A percentile compares a stretch with the other conserved stretches of the same genome.
Evolutionary conservation across 1,140 invertebrate species (phyloP).

Genomic region (Potamilus streckersoni): DNA sequence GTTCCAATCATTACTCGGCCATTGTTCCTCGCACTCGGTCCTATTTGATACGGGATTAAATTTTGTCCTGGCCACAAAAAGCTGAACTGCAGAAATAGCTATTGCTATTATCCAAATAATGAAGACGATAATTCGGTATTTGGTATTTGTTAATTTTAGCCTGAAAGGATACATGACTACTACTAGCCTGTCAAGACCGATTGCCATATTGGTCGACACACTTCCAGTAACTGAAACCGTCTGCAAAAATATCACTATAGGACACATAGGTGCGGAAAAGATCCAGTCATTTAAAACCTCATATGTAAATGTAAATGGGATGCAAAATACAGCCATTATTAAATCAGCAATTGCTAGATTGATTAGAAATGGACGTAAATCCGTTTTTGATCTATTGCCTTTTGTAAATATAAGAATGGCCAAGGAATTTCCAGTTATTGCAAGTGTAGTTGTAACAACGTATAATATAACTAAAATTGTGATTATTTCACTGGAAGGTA

Average conservation of each 20-base stretch:
- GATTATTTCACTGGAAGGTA: too few relatives aligned
- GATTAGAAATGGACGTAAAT: conserved; percentile 75
- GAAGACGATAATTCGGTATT: conserved; percentile 59
- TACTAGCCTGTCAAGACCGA: conserved; percentile 63
- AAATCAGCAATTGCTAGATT: conserved; percentile 76
- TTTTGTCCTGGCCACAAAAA: conserved; percentile 64
- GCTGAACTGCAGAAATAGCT: conserved; percentile 64
- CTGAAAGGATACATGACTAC: conserved; percentile 61
- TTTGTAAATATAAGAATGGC: conserved; percentile 60
- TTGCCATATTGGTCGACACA: conserved; percentile 65
- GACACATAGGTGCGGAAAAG: conserved; percentile 62
- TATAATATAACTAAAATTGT: conserved; percentile 56
- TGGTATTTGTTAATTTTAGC: conserved; percentile 43
- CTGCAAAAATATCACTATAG: conserved; percentile 63
- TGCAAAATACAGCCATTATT: conserved; percentile 67
- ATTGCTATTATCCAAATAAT: conserved; percentile 70
- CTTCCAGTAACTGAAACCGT: conserved; percentile 60
- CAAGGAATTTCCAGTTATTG: conserved; percentile 59
- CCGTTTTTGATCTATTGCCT: conserved; percentile 57
- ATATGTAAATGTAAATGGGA: conserved; percentile 66
- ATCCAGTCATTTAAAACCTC: conserved; percentile 58
- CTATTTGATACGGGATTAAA: conserved; percentile 9
- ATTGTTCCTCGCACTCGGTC: conserved; percentile 54
- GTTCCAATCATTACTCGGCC: conserved; percentile 43
- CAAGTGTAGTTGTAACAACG: conserved; percentile 50